Base-by-base conservation (phyloP, 1,140 invertebrate species). In the Antheraea pernyi region DNA sequence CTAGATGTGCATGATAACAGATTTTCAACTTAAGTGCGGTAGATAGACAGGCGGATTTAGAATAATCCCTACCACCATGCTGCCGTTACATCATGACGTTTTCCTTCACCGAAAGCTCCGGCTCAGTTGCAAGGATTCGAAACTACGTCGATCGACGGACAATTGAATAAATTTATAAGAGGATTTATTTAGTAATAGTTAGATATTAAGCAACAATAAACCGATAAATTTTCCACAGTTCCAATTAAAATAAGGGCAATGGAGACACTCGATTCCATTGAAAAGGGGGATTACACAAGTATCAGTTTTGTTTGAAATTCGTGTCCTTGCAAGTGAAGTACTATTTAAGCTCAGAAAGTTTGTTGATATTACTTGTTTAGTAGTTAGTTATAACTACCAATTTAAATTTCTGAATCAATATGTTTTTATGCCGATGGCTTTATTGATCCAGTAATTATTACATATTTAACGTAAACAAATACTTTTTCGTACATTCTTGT, bases 261-360 rank as follows among this genome's bases (percentile, higher is more conserved):
- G 58, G 68, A 65, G 72, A 72, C 59, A 73, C 72, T 80, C 69
- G 75, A 76, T 76, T 74, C 78, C 70, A 70, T 71, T 70, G 71
- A 70, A 74, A 71, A 71, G 60, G 69, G 65, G 67, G 68, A 76
- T 77, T 77, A 80, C 69, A 71, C 48, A 71, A 71, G 74, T 65
- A 80, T 76, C 70, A 61, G 60, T 67, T 72, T 75, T 80, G 80
- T 83, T 83, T 77, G 77, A 65, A 53, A 62, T 67, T 64, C 75
- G 77, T 78, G 76, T 75, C 76, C 76, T 79, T 81, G 64, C 73
- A 77, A 72, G 62, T 62, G 22, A 60, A 69, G 60, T 59, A 46
- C 69, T 77, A 65, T 73, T 58, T 73, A 74, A 74, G 72, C 65
- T 69, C 66, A 58, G 62, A 69, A 58, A 59, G 59, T 53, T 71